Conservation (phyloP, 2,113 vertebrate species). For the Coracopsis vasa region DNA sequence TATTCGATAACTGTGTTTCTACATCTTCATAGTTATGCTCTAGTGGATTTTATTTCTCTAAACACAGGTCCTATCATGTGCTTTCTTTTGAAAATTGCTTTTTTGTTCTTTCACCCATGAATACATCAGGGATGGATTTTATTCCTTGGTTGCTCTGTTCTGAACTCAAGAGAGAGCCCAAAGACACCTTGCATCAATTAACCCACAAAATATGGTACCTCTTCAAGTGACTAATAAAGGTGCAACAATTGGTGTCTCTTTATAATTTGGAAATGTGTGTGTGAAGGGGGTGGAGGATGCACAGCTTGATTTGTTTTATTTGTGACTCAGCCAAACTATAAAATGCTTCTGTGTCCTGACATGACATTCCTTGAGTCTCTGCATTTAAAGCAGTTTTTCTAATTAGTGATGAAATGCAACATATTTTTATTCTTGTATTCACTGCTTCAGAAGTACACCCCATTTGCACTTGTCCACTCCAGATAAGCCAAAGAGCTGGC, state of each 20-base stretch:
- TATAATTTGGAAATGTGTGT: neutral
- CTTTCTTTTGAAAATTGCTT: constrained; percentile 6
- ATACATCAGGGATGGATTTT: constrained; percentile 3
- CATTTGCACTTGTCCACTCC: constrained; percentile 25
- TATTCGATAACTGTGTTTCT: neutral
- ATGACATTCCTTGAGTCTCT: neutral
- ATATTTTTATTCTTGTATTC: neutral
- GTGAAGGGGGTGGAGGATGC: neutral
- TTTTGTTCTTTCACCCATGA: neutral
- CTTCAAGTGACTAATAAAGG: neutral
- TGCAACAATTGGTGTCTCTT: neutral
- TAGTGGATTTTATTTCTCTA: neutral
- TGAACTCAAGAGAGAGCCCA: neutral
- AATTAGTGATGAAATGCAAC: neutral
- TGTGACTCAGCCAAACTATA: neutral
- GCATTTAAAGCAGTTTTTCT: neutral
- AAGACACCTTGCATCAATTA: neutral
- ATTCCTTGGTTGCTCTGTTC: constrained; percentile 2
- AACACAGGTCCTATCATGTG: neutral
- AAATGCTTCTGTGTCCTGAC: constrained; percentile 3
- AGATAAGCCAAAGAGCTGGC: constrained; percentile 63
- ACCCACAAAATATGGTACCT: neutral
- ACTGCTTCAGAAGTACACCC: neutral
- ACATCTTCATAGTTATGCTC: neutral
- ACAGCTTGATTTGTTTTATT: constrained; percentile 32